These are phyloP conservation scores for Equus przewalskii DNA, from an alignment of 2,113 vertebrate genomes.

Conservation along the genomic window DNA sequence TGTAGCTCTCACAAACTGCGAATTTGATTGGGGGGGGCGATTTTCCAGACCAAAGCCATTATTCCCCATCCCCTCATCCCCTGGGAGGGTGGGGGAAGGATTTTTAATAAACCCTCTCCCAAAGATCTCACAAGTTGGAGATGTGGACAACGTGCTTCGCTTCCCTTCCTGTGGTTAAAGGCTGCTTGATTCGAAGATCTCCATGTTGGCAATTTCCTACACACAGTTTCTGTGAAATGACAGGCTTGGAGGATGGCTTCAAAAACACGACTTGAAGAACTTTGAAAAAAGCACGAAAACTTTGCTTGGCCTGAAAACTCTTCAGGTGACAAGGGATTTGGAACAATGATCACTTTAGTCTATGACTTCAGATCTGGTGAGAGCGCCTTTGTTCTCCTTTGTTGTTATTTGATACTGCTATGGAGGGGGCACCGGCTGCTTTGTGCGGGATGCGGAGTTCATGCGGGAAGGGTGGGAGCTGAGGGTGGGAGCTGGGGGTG, in stretches of 20 bases:
- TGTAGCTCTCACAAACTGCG: background rate
- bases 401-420: background rate
- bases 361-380: background rate
- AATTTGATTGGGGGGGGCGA: background rate
- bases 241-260: constrained; percentile 45
- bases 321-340: background rate
- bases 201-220: constrained; percentile 48
- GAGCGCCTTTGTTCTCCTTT: background rate
- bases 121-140: background rate
- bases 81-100: no score
- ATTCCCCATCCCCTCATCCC: background rate
- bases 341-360: background rate
- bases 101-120: background rate
- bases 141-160: background rate
- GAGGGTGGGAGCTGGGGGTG: background rate
- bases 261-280: constrained; percentile 32
- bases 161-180: constrained; percentile 18
- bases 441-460: background rate
- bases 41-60: background rate
- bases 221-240: background rate
- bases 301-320: background rate
- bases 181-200: background rate
- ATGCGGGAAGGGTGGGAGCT: background rate
- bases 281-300: constrained; percentile 16
- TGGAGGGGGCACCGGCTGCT: background rate